Conservation (phyloP, 2,113 vertebrate genomes). For the Phrynosoma blainvillii region DNA sequence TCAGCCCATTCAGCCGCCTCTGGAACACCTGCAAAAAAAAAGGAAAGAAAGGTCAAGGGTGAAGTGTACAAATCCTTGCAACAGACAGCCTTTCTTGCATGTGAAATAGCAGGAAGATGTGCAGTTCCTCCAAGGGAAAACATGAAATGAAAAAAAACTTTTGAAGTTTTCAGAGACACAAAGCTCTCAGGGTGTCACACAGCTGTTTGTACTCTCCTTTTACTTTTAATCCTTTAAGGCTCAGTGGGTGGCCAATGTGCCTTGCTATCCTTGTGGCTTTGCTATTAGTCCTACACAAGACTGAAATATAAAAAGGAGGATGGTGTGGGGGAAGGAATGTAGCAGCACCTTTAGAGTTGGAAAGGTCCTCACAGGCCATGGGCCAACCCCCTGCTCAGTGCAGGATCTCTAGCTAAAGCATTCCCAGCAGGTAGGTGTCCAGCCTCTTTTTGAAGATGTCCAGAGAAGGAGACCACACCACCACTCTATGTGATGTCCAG, state of each 20-base stretch:
- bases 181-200: not conserved
- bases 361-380: not conserved
- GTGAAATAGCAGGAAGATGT: not conserved
- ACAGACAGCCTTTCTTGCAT: not conserved
- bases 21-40: conserved; percentile 87
- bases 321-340: rapidly evolving
- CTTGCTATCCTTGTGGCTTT: not conserved
- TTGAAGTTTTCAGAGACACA: not conserved
- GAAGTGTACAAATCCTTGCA: too few relatives aligned
- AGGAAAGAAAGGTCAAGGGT: too few relatives aligned
- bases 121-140: not conserved
- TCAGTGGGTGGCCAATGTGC: not conserved
- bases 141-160: not conserved
- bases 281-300: not conserved
- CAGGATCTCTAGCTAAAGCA: too few relatives aligned
- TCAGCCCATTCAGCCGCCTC: conserved; percentile 94
- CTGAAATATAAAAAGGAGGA: not conserved
- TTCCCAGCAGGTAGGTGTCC: too few relatives aligned
- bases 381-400: too few relatives aligned
- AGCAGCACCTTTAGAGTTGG: not conserved
- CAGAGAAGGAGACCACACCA: too few relatives aligned
- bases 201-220: not conserved
- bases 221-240: not conserved
- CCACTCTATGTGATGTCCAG: too few relatives aligned
- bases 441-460: too few relatives aligned